Conservation (phyloP, 2,888 invertebrate genomes). For the Nipponacmea schrenckii region DNA sequence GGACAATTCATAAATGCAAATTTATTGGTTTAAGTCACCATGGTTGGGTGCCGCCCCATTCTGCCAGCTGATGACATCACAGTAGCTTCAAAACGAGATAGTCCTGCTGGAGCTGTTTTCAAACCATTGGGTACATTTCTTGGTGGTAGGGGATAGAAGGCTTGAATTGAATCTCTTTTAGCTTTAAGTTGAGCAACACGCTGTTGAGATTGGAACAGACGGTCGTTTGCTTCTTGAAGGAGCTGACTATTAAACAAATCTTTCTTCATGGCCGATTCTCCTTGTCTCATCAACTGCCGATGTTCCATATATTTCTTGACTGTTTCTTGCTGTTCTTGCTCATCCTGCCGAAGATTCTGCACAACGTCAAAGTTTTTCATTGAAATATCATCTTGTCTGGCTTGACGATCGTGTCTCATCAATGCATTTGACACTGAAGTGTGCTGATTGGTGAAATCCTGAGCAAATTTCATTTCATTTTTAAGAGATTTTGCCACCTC, state of each 20-base stretch:
- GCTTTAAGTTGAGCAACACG: constrained; percentile 60
- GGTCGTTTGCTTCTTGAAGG: constrained; percentile 61
- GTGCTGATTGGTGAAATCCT: constrained; percentile 64
- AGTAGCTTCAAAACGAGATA: constrained; percentile 47
- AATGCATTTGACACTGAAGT: constrained; percentile 66
- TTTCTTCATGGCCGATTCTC: constrained; percentile 58
- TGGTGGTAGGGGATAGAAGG: constrained; percentile 54
- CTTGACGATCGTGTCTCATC: constrained; percentile 61
- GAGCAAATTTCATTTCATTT: constrained; percentile 57
- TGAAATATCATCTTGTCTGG: constrained; percentile 50
- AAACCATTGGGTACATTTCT: constrained; percentile 38
- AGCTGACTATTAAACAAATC: constrained; percentile 60
- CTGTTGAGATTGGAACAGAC: constrained; percentile 54
- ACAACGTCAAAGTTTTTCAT: constrained; percentile 40
- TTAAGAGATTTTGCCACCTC: constrained; percentile 43
- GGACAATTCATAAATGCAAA: too few species aligned
- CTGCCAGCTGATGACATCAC: constrained; percentile 42
- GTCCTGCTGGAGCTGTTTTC: constrained; percentile 37
- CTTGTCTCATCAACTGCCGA: constrained; percentile 61
- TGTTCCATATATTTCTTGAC: constrained; percentile 64
- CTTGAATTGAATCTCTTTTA: constrained; percentile 46
- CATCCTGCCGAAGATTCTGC: constrained; percentile 38
- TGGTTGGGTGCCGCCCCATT: constrained; percentile 48
- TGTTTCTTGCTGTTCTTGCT: constrained; percentile 57
- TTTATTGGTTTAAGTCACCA: constrained; percentile 37